Conservation (phyloP, 2,113 vertebrate species). For the Corynorhinus townsendii region DNA sequence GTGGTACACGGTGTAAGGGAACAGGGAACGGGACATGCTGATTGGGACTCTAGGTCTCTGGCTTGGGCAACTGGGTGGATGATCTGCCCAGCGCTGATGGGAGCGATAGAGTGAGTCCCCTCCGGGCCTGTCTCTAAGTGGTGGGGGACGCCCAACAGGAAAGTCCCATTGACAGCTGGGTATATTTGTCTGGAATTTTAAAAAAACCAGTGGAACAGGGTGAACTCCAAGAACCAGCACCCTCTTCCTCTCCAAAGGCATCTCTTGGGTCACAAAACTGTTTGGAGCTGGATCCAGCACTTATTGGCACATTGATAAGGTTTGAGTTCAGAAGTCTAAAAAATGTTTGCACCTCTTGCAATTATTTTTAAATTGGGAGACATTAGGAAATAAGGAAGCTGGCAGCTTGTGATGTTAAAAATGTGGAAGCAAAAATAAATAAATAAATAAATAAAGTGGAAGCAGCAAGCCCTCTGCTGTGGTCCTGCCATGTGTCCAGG, state of each 20-base stretch:
- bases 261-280: neutral
- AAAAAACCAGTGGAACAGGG: neutral
- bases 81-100: neutral
- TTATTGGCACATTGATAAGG: neutral
- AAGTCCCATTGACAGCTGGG: neutral
- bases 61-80: neutral
- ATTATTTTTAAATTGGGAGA: neutral
- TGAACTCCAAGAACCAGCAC: neutral
- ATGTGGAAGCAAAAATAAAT: neutral
- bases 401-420: neutral
- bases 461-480: neutral
- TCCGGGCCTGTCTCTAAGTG: neutral
- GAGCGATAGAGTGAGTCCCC: neutral
- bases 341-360: neutral
- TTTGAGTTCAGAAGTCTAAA: neutral
- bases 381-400: neutral
- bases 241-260: neutral
- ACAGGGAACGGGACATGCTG: neutral
- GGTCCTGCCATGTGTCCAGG: neutral
- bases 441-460: neutral
- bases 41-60: neutral
- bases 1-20: neutral
- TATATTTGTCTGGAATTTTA: neutral
- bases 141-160: neutral
- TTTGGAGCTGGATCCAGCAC: neutral